Percentiles rank a stretch among this genome's conserved stretches.
Evolutionary conservation across 2,797 vertebrate species (phyloP).

Genomic region (Botia kubotai): DNA sequence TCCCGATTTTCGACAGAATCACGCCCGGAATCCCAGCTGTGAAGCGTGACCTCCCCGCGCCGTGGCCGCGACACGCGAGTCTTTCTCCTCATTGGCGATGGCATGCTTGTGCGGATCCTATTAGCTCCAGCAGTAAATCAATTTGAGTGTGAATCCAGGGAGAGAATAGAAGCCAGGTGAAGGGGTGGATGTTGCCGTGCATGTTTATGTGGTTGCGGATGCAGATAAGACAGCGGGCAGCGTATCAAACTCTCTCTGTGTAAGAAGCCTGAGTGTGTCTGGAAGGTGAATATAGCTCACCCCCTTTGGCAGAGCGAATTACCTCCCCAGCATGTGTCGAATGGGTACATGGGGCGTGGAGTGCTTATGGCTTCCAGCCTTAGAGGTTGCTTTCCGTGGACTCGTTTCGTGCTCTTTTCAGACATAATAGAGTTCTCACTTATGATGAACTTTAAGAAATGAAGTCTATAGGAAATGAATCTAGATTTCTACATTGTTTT

Average conservation of each 20-base stretch:
- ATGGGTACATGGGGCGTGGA: neutral
- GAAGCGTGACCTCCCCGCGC: conserved; percentile 24
- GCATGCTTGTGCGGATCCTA: conserved; percentile 29
- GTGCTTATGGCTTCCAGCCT: neutral
- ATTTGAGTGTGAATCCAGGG: conserved; percentile 40
- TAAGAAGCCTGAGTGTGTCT: conserved; percentile 11
- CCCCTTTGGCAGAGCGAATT: conserved; percentile 12
- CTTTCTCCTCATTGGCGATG: conserved; percentile 27
- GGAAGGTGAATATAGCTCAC: conserved; percentile 33
- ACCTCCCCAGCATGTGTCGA: conserved; percentile 16
- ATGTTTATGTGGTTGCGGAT: conserved; percentile 42
- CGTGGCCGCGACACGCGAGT: conserved; percentile 2
- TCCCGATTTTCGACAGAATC: conserved; percentile 9
- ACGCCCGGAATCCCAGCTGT: neutral
- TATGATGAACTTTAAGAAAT: neutral
- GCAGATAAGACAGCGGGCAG: conserved; percentile 42
- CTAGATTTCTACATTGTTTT: no score
- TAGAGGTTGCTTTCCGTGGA: neutral
- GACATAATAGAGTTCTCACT: neutral
- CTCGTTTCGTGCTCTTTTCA: neutral
- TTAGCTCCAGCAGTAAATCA: conserved; percentile 45
- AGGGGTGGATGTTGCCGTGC: neutral
- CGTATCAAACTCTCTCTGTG: conserved; percentile 25
- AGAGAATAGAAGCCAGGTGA: conserved; percentile 20
- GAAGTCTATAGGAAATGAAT: no score